Evolutionary conservation across 2,888 invertebrate genomes (phyloP).

Genomic region (Xanthorhoe designata): DNA sequence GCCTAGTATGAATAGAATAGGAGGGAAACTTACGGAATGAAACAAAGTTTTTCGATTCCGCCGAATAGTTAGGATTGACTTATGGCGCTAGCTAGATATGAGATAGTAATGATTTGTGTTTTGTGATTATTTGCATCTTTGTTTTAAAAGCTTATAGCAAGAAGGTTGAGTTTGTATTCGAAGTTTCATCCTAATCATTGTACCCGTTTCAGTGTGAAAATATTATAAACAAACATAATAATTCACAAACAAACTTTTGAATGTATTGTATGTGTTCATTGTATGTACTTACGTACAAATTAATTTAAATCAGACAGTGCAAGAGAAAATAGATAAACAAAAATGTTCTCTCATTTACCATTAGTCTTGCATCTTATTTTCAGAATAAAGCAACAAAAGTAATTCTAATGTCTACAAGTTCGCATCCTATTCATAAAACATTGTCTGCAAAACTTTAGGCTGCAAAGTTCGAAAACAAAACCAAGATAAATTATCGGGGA

Average conservation of each 20-base stretch:
- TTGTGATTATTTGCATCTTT: too few species aligned
- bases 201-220: too few species aligned
- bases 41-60: constrained; percentile 20
- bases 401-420: neutral
- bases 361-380: neutral
- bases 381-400: neutral
- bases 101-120: too few species aligned
- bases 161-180: too few species aligned
- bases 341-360: neutral
- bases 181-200: too few species aligned
- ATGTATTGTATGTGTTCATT: too few species aligned
- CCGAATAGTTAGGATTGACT: neutral
- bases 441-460: constrained; percentile 16
- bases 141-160: too few species aligned
- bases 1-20: constrained; percentile 25
- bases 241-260: too few species aligned
- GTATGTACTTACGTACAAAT: too few species aligned
- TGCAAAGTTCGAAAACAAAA: constrained; percentile 2
- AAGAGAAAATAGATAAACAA: neutral
- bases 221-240: too few species aligned
- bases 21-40: constrained; percentile 8
- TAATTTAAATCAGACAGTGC: too few species aligned
- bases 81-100: neutral
- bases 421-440: neutral
- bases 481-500: constrained; percentile 4